Base-by-base conservation (phyloP, 1,140 invertebrate genomes). In the Gonioctena quinquepunctata region DNA sequence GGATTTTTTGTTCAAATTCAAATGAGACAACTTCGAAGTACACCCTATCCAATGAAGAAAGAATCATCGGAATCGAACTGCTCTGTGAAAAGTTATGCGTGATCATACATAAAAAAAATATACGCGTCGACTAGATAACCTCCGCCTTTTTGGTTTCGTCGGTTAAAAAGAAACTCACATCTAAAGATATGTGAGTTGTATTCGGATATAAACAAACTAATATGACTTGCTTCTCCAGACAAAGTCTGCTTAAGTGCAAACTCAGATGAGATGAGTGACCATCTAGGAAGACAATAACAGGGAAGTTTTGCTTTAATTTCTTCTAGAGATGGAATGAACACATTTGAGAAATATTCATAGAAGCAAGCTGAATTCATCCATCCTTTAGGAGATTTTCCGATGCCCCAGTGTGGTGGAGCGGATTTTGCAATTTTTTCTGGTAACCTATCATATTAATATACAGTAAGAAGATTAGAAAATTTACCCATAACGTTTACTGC, bases 401-500 rank as follows among this genome's bases (percentile, higher is more conserved):
- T 65, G 49, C 69, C 63, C 69, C 76, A 74, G 18, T 23, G 16
- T 64, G 33, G 22, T 25, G 59, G 59, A 7, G 21, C 21, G n/a
- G 27, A 16, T 61, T 61, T 61, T 6, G 59, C 33, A 48, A 26
- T 26, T 18, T 73, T 65, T 28, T 50, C 28, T 1, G 80, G 78
- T 8, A 83, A 61, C 42, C 76, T 54, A 70, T 79, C 68, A 71
- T 79, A 81, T n/a, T n/a, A n/a, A n/a, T n/a, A n/a, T 2, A 84
- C 25, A 33, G 77, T 74, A 54, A 82, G 60, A 8, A 77, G 74
- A 28, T 79, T 77, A 27, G 74, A 77, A 16, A 79, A 61, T 66
- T 71, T 19, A 69, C 81, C 80, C 26, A 62, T 60, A 50, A 79
- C 81, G 72, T 80, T 83, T 1, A 76, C 81, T 59, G 72, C 76